These are phyloP conservation scores for Rousettus leschenaultii DNA, from an alignment of 2,113 vertebrate genomes.

Conservation along the genomic window DNA sequence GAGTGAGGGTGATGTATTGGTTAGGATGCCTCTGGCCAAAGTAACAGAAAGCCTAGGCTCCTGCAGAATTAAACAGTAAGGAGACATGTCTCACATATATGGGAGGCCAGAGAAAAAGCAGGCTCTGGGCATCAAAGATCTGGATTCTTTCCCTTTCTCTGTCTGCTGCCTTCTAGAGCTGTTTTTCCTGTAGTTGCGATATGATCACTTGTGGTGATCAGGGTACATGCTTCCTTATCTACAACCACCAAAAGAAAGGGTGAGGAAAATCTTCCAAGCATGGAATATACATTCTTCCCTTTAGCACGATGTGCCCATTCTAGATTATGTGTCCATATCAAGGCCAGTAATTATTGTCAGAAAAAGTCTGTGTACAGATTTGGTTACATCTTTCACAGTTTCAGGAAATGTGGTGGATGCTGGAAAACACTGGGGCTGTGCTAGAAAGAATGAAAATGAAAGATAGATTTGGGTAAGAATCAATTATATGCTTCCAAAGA, in stretches of 20 bases:
- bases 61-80: neutral
- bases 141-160: neutral
- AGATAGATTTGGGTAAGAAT: neutral
- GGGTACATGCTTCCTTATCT: neutral
- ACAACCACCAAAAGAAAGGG: neutral
- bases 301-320: neutral
- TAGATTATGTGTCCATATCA: neutral
- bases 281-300: neutral
- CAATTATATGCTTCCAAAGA: neutral
- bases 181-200: neutral
- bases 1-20: neutral
- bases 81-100: neutral
- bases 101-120: neutral
- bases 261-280: neutral
- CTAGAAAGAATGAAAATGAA: neutral
- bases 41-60: neutral
- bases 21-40: neutral
- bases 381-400: neutral
- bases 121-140: neutral
- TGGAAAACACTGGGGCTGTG: neutral
- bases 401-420: neutral
- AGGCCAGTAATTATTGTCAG: neutral
- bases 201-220: neutral
- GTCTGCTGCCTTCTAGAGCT: neutral
- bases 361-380: neutral